Base-by-base conservation (phyloP, 1,140 invertebrate species). In the Gryon sp. region DNA sequence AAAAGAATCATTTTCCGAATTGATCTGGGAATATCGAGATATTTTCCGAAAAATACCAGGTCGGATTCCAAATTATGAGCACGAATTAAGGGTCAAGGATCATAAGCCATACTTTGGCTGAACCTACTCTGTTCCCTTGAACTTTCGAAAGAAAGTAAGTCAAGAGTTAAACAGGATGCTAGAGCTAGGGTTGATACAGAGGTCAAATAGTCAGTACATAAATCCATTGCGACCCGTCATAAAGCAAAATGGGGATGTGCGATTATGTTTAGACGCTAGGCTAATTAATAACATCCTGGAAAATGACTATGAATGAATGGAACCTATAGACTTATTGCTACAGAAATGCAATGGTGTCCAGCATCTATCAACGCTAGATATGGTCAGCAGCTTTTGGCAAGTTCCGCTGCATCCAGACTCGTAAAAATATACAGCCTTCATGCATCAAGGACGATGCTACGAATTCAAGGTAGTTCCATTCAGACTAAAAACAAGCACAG, bases 381-480 rank as follows among this genome's bases (percentile, higher is more conserved):
- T 53, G 18, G 32, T 32, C 1, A 19, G 14, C 12, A 53, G 50
- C 12, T 53, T 53, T 12, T 53, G 50, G 50, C 32, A 53, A 20
- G 18, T 38, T 2, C 15, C 38, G 7, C 11, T 41, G 7, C 38
- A 41, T 2, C 32, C 32, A 12, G 11, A 34, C n/a, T 34, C 32
- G 1, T 34, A 34, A 1, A 41, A 41, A 20, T 41, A 41, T 11
- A 20, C 19, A 4, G 40, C 40, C 2, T 41, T 41, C 40, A 19
- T 22, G 16, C 16, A 18, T 7, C 16, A n/a, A 4, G n/a, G 9
- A 2, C 18, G 40, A 9, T 20, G 6, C 11, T 34, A 34, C 6
- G 38, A 20, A 18, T 65, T 30, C 15, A 24, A 16, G 5, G 60
- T 41, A 4, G 45, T 70, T 2, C 45, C 38, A 5, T 59, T 60